Conservation (phyloP, 2,797 vertebrate species). For the Vespertilio murinus region DNA sequence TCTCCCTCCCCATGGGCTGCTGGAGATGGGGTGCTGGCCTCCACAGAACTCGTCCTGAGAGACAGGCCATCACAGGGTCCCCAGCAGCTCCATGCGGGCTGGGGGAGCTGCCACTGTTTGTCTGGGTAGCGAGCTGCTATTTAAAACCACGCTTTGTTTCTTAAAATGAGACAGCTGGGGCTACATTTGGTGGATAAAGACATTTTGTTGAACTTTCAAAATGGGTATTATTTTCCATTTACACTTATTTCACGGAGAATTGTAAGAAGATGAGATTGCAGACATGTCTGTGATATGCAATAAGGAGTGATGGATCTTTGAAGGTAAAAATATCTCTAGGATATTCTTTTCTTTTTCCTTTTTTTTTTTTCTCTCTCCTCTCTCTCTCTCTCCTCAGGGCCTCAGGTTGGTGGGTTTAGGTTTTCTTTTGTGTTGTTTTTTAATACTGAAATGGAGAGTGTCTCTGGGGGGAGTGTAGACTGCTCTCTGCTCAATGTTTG, state of each 20-base stretch:
- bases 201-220: conserved; percentile 74
- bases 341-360: conserved; percentile 57
- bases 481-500: conserved; percentile 76
- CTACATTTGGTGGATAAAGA: conserved; percentile 74
- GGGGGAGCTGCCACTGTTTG: conserved; percentile 57
- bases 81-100: not conserved
- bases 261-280: conserved; percentile 74
- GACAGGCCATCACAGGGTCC: not conserved
- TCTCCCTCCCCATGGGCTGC: not conserved
- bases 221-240: conserved; percentile 73
- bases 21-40: not conserved
- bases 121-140: conserved; percentile 60
- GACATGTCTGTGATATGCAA: conserved; percentile 67
- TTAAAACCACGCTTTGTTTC: conserved; percentile 61
- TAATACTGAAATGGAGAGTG: conserved; percentile 77
- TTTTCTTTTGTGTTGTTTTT: conserved; percentile 78
- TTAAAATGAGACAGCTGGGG: conserved; percentile 70
- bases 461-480: conserved; percentile 74
- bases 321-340: conserved; percentile 80
- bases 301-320: conserved; percentile 82
- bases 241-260: conserved; percentile 65
- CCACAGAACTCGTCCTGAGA: not conserved
- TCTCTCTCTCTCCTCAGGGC: conserved; percentile 47
- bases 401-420: conserved; percentile 71
- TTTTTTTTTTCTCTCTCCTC: not conserved